Evolutionary conservation across 2,113 vertebrate species (phyloP), one percentile per base, ranked within the genome.

Genomic region (Morphnarchus princeps): DNA sequence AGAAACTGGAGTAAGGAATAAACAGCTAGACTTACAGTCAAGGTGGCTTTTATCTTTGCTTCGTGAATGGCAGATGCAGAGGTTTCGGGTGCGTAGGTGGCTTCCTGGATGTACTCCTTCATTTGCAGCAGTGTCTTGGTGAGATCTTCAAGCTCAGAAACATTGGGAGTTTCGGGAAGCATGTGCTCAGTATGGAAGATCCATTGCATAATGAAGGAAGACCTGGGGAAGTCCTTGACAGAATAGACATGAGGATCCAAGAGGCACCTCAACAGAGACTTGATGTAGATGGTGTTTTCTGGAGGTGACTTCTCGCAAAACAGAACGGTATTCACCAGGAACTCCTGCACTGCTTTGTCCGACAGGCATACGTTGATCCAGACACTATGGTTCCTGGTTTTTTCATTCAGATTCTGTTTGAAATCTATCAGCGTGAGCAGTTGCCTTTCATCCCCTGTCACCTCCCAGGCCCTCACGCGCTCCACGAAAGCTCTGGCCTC

Each of bases 301-400:
- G 31, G 80, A 19, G 93, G 52, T 15, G 61, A 91, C 4, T 47
- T 47, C 70, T 89, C 87, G 89, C 71, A 97, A 12, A 69, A 67
- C 13, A 22, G 50, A 21, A 97, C 73, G 0, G 61, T 91, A 3
- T 69, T 95, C 43, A 92, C 18, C 59, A 98, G 91, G 85, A 98
- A 96, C 76, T 97, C 50, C 57, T 98, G 97, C 72, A 98, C 69
- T 4, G 19, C 36, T 16, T 34, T 55, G 38, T 97, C 72, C 1
- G 92, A 95, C 61, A 98, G 98, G 55, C 97, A 98, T 10, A 57
- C 21, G 0, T 95, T 86, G 83, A 91, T 89, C 98, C 98, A 98
- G 55, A 42, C 72, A 0, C 87, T 91, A 26, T 90, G 84, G 38
- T 62, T 82, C 38, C 74, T 58, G 20, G 57, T 73, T 89, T 88